These are phyloP conservation scores for Psettodes erumei DNA, from an alignment of 2,113 vertebrate species.

Conservation along the genomic window DNA sequence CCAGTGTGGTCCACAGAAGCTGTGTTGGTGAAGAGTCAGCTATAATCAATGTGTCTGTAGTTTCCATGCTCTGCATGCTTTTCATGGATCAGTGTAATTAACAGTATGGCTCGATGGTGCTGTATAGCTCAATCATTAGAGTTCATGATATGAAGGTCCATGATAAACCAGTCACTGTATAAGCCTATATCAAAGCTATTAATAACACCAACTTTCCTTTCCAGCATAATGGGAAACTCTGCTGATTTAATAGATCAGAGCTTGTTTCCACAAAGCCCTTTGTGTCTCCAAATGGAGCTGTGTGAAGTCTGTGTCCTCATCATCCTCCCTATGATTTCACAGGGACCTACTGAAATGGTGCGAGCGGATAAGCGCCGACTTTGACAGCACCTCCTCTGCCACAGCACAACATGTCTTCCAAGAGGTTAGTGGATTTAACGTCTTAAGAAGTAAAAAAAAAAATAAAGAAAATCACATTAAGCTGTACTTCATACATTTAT, in stretches of 20 bases:
- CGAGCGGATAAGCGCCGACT: conserved; percentile 88
- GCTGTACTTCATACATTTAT: neutral
- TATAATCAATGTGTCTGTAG: neutral
- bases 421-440: conserved; percentile 83
- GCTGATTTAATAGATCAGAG: too few species aligned
- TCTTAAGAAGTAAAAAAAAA: neutral
- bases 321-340: neutral
- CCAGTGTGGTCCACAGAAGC: neutral
- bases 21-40: neutral
- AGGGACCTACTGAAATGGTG: conserved; percentile 98
- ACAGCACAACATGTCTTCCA: conserved; percentile 91
- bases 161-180: too few species aligned
- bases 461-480: neutral
- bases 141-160: conserved; percentile 2
- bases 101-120: neutral
- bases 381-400: conserved; percentile 85
- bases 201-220: too few species aligned
- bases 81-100: conserved; percentile 44
- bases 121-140: conserved; percentile 5
- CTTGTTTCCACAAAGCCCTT: too few species aligned
- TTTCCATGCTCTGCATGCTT: conserved; percentile 27
- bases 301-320: neutral
- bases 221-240: too few species aligned
- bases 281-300: too few species aligned
- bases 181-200: too few species aligned